Evolutionary conservation across 2,113 vertebrate genomes (phyloP), one percentile per base, ranked within the genome.

Genomic region (Hoplias malabaricus): DNA sequence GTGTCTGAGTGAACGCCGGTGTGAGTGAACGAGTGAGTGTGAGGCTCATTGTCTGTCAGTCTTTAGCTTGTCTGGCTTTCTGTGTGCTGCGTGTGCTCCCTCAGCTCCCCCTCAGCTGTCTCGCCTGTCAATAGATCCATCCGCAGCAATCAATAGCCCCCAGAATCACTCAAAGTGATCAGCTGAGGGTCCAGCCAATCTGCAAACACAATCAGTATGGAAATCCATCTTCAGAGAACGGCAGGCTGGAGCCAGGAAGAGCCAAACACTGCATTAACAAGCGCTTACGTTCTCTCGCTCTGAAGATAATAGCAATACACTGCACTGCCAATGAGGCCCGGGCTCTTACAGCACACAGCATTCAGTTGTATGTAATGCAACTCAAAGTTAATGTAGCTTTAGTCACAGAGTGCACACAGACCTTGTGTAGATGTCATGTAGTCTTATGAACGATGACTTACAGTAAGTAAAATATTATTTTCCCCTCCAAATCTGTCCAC

Each of bases 141-240:
- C 88, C 74, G 38, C 67, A 21, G 77, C 85, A 90, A 93, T 93
- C 92, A 86, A 93, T 93, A 87, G 82, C 42, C 74, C 85, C 83
- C 89, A 84, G 79, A 90, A 93, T 93, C 91, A 89, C 90, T 93
- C 92, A 91, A 91, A 93, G 87, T 92, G 92, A 93, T 93, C 91
- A 91, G 90, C 91, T 86, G 85, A 91, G 90, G 86, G 87, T 73
- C 88, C 89, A 87, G 85, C 88, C 87, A 91, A 91, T 93, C 91
- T 91, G 90, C 91, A 92, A 91, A 91, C 90, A 91, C 90, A 93
- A 93, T 93, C 90, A 92, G 90, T 92, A 92, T 91, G 90, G 88
- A 92, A 92, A 92, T 93, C 89, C 89, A 92, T 92, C 90, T 89
- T 87, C 85, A 85, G 85, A 84, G 86, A n/a, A n/a, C 63, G 46